These are phyloP conservation scores for Ellobium chinense DNA, from an alignment of 2,888 invertebrate genomes.

Conservation along the genomic window DNA sequence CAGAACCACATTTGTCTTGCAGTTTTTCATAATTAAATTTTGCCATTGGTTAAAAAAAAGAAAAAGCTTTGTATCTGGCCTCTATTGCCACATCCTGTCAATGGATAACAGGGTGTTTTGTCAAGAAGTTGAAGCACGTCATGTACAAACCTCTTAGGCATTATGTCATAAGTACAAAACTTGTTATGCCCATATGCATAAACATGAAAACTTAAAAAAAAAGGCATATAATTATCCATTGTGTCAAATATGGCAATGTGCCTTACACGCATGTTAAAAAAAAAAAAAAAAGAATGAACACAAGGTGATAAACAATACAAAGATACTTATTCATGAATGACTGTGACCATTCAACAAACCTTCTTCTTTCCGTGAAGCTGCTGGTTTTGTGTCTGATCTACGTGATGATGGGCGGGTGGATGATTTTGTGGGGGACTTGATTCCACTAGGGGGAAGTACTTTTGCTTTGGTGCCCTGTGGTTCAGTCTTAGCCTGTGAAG, in stretches of 20 bases:
- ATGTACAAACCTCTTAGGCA: too few species aligned
- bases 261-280: background rate
- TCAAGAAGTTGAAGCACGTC: too few species aligned
- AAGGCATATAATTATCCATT: background rate
- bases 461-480: constrained; percentile 41
- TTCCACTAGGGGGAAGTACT: constrained; percentile 37
- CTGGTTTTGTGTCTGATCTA: constrained; percentile 16
- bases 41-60: too few species aligned
- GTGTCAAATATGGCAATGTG: background rate
- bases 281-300: background rate
- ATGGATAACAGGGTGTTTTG: too few species aligned
- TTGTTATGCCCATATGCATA: too few species aligned
- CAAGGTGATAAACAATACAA: background rate
- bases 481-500: constrained; percentile 41
- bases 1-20: too few species aligned
- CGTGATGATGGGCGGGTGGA: background rate
- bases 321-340: background rate
- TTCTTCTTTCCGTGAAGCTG: constrained; percentile 26
- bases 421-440: constrained; percentile 35
- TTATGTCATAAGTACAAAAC: too few species aligned
- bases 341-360: background rate
- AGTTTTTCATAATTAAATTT: too few species aligned
- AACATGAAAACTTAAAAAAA: background rate
- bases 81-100: too few species aligned
- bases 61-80: too few species aligned